These are phyloP conservation scores for Coluber constrictor DNA, from an alignment of 2,797 vertebrate species.

Conservation along the genomic window DNA sequence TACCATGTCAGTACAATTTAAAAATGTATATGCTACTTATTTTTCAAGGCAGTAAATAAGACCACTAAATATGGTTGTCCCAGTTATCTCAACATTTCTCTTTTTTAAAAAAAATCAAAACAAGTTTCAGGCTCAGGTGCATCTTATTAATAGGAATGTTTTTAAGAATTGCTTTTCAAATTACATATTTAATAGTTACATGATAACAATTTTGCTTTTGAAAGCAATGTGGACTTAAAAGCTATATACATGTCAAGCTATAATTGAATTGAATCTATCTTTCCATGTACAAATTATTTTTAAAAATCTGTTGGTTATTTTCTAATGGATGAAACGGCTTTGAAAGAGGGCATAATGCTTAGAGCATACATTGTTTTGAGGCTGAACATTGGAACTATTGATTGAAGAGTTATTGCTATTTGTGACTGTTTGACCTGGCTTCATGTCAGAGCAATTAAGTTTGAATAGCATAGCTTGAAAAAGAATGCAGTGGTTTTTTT, in stretches of 20 bases:
- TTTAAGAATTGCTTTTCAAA: not conserved
- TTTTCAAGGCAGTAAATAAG: conserved; percentile 53
- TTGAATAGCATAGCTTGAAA: conserved; percentile 67
- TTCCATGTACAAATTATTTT: not conserved
- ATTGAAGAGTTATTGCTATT: conserved; percentile 69
- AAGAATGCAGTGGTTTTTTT: conserved; percentile 59
- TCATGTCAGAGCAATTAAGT: conserved; percentile 73
- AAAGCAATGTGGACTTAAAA: not conserved
- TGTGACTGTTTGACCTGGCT: conserved; percentile 71
- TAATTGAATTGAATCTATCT: not conserved
- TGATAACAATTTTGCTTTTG: not conserved
- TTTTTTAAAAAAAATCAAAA: conserved; percentile 26
- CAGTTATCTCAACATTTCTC: conserved; percentile 34
- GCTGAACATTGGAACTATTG: conserved; percentile 62
- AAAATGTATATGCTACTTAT: conserved; percentile 34
- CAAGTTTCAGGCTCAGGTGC: conserved; percentile 28
- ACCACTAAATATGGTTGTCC: conserved; percentile 29
- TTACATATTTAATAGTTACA: not conserved
- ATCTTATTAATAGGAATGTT: not conserved
- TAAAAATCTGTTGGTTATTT: not conserved
- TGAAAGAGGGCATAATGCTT: conserved; percentile 38
- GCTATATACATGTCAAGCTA: not conserved
- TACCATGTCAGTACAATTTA: conserved; percentile 42
- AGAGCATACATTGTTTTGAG: conserved; percentile 57
- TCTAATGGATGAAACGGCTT: not conserved